A percentile compares a stretch with the other conserved stretches of the same genome.
phyloP scores from a whole-genome alignment of 2,888 invertebrate genomes.

The Acrobasis suavella region DNA sequence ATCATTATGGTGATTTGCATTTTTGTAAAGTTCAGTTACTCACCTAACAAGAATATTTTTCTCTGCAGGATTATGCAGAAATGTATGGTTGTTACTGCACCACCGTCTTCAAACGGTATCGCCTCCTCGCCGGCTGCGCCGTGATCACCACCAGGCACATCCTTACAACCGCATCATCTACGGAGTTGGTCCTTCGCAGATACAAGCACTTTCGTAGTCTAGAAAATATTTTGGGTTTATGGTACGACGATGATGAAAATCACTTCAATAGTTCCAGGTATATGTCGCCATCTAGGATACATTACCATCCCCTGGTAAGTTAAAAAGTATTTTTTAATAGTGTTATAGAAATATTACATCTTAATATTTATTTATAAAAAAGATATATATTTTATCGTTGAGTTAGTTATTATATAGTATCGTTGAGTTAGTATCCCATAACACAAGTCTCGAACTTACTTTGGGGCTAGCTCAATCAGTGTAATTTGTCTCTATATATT shows the following conservation, averaged over 20 bases:
- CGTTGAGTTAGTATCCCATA: too few relatives aligned
- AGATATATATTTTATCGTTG: too few relatives aligned
- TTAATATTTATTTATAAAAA: too few relatives aligned
- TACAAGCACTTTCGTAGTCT: constrained; percentile 29
- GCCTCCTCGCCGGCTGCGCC: constrained; percentile 46
- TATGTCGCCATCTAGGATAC: constrained; percentile 44
- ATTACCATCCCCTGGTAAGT: constrained; percentile 51
- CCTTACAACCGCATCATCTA: constrained; percentile 55
- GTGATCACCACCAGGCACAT: constrained; percentile 52
- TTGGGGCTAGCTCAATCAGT: too few relatives aligned
- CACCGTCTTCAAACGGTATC: constrained; percentile 43
- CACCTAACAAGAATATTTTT: constrained; percentile 22
- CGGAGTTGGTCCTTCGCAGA: constrained; percentile 43
- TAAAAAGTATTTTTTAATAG: too few relatives aligned
- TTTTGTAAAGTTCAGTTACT: too few relatives aligned
- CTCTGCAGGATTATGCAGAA: constrained; percentile 34
- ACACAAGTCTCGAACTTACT: too few relatives aligned
- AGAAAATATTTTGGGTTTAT: constrained; percentile 47
- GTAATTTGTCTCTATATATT: too few relatives aligned
- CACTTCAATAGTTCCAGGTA: constrained; percentile 47
- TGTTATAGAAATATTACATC: too few relatives aligned
- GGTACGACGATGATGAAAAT: constrained; percentile 46
- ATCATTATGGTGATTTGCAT: too few relatives aligned
- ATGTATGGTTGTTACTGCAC: constrained; percentile 49
- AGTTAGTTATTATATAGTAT: too few relatives aligned